Conservation (phyloP, 2,113 vertebrate genomes). For the human (Homo sapiens) region DNA sequence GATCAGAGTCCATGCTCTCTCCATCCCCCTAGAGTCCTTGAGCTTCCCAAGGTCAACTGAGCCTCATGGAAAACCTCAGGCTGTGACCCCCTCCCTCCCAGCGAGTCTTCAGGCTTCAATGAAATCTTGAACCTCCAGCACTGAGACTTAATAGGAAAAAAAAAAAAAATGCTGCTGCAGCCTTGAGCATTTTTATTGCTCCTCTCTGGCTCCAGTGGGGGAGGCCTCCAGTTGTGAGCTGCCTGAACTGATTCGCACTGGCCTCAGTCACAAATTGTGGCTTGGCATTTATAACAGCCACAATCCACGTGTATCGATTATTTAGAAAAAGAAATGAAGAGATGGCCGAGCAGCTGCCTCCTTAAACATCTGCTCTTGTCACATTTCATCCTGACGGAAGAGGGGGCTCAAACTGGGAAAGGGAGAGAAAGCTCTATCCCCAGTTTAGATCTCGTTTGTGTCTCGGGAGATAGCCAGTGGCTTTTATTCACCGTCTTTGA, state of each 20-base stretch:
- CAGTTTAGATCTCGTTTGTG: neutral
- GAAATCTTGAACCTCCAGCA: neutral
- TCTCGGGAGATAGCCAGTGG: accelerated
- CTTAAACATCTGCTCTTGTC: neutral
- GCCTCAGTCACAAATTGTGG: neutral
- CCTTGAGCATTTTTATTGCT: neutral
- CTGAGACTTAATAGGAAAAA: neutral
- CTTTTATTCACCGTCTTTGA: neutral
- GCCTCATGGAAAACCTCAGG: neutral
- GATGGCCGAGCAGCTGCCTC: neutral
- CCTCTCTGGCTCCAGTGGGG: neutral
- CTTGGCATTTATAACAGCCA: slow-evolving; percentile 56
- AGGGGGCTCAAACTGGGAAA: neutral
- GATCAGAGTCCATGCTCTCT: neutral
- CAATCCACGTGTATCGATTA: neutral
- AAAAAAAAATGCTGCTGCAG: neutral
- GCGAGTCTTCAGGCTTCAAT: neutral
- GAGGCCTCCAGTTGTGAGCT: neutral
- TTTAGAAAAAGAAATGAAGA: slow-evolving; percentile 37
- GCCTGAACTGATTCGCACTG: neutral
- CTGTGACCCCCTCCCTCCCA: neutral
- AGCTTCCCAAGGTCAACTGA: neutral
- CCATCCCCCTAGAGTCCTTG: neutral
- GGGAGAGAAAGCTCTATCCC: accelerated
- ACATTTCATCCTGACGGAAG: neutral